Percentiles rank a stretch among this genome's conserved stretches.
Conservation (phyloP, 2,888 invertebrate species). For the Lasioglossum vierecki region DNA sequence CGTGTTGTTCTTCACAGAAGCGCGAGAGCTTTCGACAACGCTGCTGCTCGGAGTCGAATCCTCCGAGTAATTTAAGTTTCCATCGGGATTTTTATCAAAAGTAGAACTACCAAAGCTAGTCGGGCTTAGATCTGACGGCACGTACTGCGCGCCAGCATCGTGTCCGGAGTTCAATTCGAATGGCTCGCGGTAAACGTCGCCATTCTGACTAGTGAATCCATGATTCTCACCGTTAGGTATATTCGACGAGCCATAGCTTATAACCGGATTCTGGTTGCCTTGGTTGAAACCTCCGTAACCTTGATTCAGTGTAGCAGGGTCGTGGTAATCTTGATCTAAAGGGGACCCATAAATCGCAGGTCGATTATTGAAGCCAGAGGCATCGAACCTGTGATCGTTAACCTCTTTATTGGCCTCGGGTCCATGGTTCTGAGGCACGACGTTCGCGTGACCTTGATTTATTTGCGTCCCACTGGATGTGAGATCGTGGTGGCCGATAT, state of each 20-base stretch:
- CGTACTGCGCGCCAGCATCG: not conserved
- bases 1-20: constrained; percentile 86
- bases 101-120: constrained; percentile 33
- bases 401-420: not conserved
- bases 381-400: constrained; percentile 1
- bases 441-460: constrained; percentile 39
- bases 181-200: not conserved
- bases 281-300: not conserved
- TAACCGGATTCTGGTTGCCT: constrained; percentile 10
- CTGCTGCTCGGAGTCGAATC: constrained; percentile 50
- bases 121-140: constrained; percentile 2
- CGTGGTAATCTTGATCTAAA: not conserved
- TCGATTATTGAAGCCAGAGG: not conserved
- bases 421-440: not conserved
- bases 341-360: not conserved
- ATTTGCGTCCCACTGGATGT: constrained; percentile 43
- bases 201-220: not conserved
- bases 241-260: constrained; percentile 15
- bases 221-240: not conserved
- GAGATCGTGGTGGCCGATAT: constrained; percentile 25
- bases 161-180: constrained; percentile 11
- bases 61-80: constrained; percentile 29
- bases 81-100: constrained; percentile 17
- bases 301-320: constrained; percentile 1
- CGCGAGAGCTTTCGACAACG: constrained; percentile 37